phyloP scores from a whole-genome alignment of 2,797 vertebrate genomes.

The Gastrophryne carolinensis region DNA sequence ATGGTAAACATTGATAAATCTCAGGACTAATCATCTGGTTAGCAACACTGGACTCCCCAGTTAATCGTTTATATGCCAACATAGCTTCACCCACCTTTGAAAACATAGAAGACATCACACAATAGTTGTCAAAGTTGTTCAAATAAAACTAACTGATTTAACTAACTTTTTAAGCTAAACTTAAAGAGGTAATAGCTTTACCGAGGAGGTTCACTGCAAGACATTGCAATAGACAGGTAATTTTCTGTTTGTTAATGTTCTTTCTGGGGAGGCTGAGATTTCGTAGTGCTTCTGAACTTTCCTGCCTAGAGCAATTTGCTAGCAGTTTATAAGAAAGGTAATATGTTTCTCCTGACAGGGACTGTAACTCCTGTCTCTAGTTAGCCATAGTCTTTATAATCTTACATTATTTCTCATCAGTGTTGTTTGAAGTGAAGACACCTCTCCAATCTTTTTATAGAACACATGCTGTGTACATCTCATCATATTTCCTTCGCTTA shows the following conservation, averaged over 20 bases:
- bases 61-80: slow-evolving; percentile 63
- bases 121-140: slow-evolving; percentile 53
- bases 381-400: slow-evolving; percentile 32
- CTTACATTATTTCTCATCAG: slow-evolving; percentile 16
- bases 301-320: slow-evolving; percentile 41
- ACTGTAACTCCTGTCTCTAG: slow-evolving; percentile 22
- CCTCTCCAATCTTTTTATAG: slow-evolving; percentile 27
- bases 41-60: slow-evolving; percentile 60
- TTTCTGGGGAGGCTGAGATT: slow-evolving; percentile 26
- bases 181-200: slow-evolving; percentile 32
- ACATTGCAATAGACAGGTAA: slow-evolving; percentile 43
- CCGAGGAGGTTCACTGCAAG: slow-evolving; percentile 22
- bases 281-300: slow-evolving; percentile 36
- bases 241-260: slow-evolving; percentile 44
- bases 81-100: slow-evolving; percentile 65
- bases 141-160: slow-evolving; percentile 23
- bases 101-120: slow-evolving; percentile 44
- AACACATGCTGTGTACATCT: slow-evolving; percentile 17
- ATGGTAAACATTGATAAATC: slow-evolving; percentile 59
- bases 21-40: slow-evolving; percentile 48
- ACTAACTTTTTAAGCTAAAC: slow-evolving; percentile 8
- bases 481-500: slow-evolving; percentile 15
- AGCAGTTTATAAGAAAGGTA: slow-evolving; percentile 41
- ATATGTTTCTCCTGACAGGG: slow-evolving; percentile 28
- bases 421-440: not conserved